Evolutionary conservation across 2,888 invertebrate species (phyloP).

Genomic region (Tetragnatha montana): DNA sequence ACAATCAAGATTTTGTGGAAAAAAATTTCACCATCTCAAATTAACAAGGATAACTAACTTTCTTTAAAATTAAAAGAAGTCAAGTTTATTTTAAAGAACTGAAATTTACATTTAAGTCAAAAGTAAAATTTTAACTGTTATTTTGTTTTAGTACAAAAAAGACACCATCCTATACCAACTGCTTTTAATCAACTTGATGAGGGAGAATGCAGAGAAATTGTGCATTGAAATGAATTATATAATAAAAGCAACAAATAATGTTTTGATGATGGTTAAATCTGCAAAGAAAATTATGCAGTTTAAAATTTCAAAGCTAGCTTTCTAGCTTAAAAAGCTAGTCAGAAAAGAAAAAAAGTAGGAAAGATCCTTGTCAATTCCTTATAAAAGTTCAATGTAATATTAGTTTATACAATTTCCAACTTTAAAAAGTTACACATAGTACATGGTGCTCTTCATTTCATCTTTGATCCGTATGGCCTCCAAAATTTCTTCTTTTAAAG

Average conservation of each 20-base stretch:
- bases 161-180: not conserved
- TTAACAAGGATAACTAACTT: too few relatives aligned
- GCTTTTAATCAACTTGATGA: not conserved
- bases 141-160: too few relatives aligned
- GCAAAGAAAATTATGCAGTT: not conserved
- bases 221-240: too few relatives aligned
- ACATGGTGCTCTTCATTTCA: slow-evolving; percentile 39
- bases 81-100: too few relatives aligned
- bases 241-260: not conserved
- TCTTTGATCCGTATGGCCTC: slow-evolving; percentile 22
- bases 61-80: too few relatives aligned
- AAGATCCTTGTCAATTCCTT: not conserved
- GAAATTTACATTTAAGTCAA: too few relatives aligned
- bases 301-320: not conserved
- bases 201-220: not conserved
- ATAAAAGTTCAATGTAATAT: not conserved
- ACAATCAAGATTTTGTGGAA: too few relatives aligned
- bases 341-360: not conserved
- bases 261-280: not conserved
- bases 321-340: not conserved
- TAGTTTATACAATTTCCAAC: not conserved
- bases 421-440: slow-evolving; percentile 42
- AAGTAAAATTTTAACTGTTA: too few relatives aligned
- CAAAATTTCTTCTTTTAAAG: slow-evolving; percentile 7
- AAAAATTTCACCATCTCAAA: too few relatives aligned